Conservation (phyloP, 1,140 invertebrate species). For the Heterodera carotae region DNA sequence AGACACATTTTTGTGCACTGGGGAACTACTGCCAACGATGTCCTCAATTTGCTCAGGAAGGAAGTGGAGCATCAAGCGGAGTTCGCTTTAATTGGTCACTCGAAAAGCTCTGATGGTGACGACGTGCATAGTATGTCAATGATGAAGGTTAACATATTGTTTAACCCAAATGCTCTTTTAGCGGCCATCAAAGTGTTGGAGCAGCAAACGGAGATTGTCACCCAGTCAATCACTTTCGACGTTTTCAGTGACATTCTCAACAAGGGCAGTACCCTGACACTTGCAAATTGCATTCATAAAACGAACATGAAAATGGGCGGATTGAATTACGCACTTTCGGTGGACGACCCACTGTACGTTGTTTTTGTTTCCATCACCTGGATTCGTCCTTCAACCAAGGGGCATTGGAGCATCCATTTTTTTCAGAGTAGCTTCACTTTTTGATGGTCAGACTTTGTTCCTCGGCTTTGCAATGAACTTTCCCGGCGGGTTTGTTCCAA, state of each 20-base stretch:
- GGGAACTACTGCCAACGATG: neutral
- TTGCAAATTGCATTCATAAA: slow-evolving; percentile 12
- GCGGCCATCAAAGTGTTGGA: slow-evolving; percentile 9
- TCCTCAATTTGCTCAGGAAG: neutral
- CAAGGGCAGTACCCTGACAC: neutral
- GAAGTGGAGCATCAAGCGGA: neutral
- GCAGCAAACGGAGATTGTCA: slow-evolving; percentile 13
- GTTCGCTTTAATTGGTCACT: slow-evolving; percentile 12
- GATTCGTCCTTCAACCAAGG: no score
- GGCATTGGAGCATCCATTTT: no score
- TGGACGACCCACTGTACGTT: neutral
- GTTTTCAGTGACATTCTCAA: neutral
- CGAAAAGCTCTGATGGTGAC: slow-evolving; percentile 3
- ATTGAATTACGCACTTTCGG: neutral
- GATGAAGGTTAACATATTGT: neutral
- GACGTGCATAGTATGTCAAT: neutral
- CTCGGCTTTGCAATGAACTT: slow-evolving; percentile 14
- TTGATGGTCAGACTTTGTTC: neutral
- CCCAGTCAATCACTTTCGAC: neutral
- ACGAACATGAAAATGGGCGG: slow-evolving; percentile 25
- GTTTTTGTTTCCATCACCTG: no score
- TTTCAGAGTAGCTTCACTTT: neutral
- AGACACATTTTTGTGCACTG: neutral
- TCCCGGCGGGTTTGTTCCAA: neutral
- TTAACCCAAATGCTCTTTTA: neutral